Conservation (phyloP, 1,140 invertebrate genomes). For the Conus ventricosus region DNA sequence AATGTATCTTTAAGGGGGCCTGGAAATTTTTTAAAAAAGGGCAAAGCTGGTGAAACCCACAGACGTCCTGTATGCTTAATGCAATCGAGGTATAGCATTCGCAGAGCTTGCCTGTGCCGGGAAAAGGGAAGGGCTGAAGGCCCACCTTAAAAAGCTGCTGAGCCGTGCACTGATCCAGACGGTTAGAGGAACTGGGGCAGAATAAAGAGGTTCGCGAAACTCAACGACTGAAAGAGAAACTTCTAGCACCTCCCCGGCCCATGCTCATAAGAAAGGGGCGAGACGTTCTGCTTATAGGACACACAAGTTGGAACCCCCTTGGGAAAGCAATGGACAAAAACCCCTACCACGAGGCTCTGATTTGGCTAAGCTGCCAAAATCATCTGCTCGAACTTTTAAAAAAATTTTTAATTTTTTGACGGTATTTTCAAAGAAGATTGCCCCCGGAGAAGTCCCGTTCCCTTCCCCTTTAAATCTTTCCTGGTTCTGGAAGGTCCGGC, state of each 20-base stretch:
- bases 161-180: too few relatives aligned
- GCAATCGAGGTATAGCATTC: too few relatives aligned
- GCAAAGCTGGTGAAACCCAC: background rate
- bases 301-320: background rate
- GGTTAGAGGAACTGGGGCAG: too few relatives aligned
- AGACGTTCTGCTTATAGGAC: background rate
- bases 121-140: too few relatives aligned
- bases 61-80: background rate
- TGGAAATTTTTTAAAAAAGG: background rate
- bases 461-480: background rate
- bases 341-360: background rate
- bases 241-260: too few relatives aligned
- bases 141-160: too few relatives aligned
- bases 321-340: background rate
- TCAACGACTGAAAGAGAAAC: too few relatives aligned
- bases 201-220: too few relatives aligned
- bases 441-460: background rate
- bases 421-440: background rate
- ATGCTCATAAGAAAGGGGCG: background rate
- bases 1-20: background rate
- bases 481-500: background rate
- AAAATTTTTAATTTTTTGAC: background rate
- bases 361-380: constrained; percentile 1
- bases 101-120: too few relatives aligned
- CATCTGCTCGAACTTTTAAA: too few relatives aligned